phyloP scores from a whole-genome alignment of 2,113 vertebrate genomes.

The Microtus richardsoni region DNA sequence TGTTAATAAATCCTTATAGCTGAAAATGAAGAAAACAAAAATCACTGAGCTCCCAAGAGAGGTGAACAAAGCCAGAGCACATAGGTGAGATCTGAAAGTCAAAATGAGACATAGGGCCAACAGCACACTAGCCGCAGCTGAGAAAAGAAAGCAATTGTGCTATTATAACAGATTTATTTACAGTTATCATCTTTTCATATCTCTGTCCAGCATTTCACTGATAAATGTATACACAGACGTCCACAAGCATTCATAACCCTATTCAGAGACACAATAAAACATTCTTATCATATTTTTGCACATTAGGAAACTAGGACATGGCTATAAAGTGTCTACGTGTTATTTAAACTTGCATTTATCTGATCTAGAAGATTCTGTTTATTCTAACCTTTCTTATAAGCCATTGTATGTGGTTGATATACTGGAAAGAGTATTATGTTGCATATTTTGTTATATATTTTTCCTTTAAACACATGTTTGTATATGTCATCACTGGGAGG shows the following conservation, averaged over 20 bases:
- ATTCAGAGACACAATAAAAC: not conserved
- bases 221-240: not conserved
- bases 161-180: not conserved
- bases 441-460: not conserved
- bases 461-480: not conserved
- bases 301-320: not conserved
- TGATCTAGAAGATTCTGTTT: not conserved
- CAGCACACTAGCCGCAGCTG: not conserved
- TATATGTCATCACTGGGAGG: not conserved
- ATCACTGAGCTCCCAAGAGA: not conserved
- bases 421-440: not conserved
- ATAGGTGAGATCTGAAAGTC: not conserved
- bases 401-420: not conserved
- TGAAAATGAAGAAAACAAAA: conserved; percentile 43
- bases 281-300: not conserved
- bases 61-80: not conserved
- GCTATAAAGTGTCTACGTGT: not conserved
- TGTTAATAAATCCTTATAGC: not conserved
- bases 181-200: not conserved
- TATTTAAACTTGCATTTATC: not conserved
- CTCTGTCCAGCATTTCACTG: not conserved
- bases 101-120: not conserved
- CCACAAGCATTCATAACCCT: not conserved
- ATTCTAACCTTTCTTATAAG: not conserved
- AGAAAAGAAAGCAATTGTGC: not conserved